Evolutionary conservation across 2,888 invertebrate species (phyloP), one percentile per base, ranked within the genome.

Genomic region (Mesopsocus fuscifrons): DNA sequence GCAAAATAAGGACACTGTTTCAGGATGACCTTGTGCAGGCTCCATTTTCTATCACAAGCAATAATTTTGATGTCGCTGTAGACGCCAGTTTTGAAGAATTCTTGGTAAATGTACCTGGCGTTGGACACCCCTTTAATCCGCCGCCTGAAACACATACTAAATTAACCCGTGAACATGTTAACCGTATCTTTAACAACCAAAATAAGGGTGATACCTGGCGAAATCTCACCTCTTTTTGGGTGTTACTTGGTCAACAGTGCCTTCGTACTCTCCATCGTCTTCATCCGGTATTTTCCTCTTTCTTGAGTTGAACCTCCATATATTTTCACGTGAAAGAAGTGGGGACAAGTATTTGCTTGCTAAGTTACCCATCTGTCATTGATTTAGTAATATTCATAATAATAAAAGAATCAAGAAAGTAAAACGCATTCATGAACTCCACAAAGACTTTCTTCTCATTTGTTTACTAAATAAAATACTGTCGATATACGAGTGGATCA

Each of bases 1-100:
- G 72, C 68, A 59, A 81, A 81, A 56, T 81, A 81, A 1, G 76
- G 74, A 53, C 79, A 79, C 61, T 82, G 81, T 51, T 74, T 74
- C 34, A 83, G 64, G 55, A 83, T 83, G 26, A 82, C 69, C 61
- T 76, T 78, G 57, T 83, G 83, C 33, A 83, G 61, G 52, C 68
- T 67, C 74, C 81, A 82, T 46, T 74, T 69, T 55, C 69, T 69
- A 20, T 73, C 75, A 42, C 80, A 57, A 40, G 80, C 80, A 53
- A 67, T 61, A 4, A 83, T 74, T 20, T 71, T 72, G 32, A 83
- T 67, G 57, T 83, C 82, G 34, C 78, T 78, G 52, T 75, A 74
- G 57, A 73, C 71, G 47, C 80, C 77, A 56, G 80, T 75, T 53
- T 74, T 67, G 55, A 77, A 81, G 33, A 81, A 58, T 0, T 77